A percentile compares a stretch with the other conserved stretches of the same genome.
These are phyloP conservation scores for Pollenia griseotomentosa DNA, from an alignment of 2,888 invertebrate genomes.

Conservation along the genomic window DNA sequence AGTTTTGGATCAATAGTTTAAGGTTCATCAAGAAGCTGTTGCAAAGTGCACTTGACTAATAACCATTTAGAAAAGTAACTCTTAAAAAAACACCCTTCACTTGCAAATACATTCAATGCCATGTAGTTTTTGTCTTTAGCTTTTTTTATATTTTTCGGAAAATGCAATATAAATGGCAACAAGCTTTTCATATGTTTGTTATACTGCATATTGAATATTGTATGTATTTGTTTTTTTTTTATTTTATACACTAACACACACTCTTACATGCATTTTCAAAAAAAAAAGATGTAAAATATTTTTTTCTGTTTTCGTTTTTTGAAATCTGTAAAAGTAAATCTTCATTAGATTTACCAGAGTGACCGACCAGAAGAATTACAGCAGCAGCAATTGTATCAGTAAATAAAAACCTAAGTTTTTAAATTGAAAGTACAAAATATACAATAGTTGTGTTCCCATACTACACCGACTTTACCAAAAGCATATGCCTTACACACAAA, in stretches of 20 bases:
- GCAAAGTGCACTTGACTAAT: too few relatives aligned
- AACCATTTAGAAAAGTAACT: too few relatives aligned
- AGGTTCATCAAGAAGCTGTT: too few relatives aligned
- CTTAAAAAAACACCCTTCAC: too few relatives aligned
- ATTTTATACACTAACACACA: constrained; percentile 26
- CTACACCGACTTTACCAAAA: not conserved
- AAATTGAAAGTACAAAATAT: constrained; percentile 43
- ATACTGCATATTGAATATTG: constrained; percentile 54
- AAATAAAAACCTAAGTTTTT: constrained; percentile 66
- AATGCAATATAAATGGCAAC: constrained; percentile 61
- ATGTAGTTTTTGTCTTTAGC: constrained; percentile 19
- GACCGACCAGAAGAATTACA: constrained; percentile 75
- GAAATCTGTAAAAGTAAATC: constrained; percentile 82
- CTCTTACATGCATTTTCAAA: constrained; percentile 32
- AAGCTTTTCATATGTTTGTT: constrained; percentile 51
- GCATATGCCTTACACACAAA: not conserved
- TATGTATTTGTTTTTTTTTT: constrained; percentile 8
- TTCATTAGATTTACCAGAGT: constrained; percentile 82
- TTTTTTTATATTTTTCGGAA: constrained; percentile 16
- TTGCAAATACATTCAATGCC: not conserved
- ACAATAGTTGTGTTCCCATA: constrained; percentile 4
- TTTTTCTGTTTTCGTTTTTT: constrained; percentile 68
- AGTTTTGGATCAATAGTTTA: too few relatives aligned
- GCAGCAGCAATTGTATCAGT: constrained; percentile 66
- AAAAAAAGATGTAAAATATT: constrained; percentile 44